phyloP scores from a whole-genome alignment of 2,113 vertebrate genomes.

The Hyla sarda region DNA sequence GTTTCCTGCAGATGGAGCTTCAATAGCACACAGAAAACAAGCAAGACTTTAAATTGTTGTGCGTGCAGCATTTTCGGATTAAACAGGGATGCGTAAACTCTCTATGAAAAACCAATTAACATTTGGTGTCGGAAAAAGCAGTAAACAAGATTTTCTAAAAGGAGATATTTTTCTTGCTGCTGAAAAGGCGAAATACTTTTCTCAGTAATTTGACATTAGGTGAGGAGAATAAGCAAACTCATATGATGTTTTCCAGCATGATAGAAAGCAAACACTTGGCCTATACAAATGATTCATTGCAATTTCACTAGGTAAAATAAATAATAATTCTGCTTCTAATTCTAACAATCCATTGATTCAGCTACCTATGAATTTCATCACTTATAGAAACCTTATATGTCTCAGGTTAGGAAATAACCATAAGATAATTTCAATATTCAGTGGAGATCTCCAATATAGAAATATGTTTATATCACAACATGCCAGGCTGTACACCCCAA shows the following conservation, averaged over 20 bases:
- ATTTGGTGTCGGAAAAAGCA: constrained; percentile 67
- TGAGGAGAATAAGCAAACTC: constrained; percentile 33
- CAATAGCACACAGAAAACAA: constrained; percentile 79
- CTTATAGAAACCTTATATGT: neutral
- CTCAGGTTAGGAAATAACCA: neutral
- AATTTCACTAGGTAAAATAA: constrained; percentile 1
- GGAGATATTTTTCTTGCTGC: constrained; percentile 59
- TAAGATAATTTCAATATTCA: neutral
- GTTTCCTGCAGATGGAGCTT: constrained; percentile 68
- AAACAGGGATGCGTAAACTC: constrained; percentile 72
- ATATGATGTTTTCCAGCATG: constrained; percentile 1
- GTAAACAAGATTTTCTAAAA: constrained; percentile 69
- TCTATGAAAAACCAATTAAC: constrained; percentile 78
- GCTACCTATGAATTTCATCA: neutral
- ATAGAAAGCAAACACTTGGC: constrained; percentile 13
- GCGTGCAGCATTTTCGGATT: constrained; percentile 74
- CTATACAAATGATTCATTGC: neutral
- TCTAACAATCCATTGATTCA: neutral
- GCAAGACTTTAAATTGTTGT: constrained; percentile 74
- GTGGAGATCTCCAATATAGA: neutral
- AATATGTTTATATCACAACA: too few relatives aligned
- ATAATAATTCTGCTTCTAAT: neutral
- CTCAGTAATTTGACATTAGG: constrained; percentile 42
- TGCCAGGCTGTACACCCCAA: too few relatives aligned
- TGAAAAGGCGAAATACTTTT: constrained; percentile 43